These are phyloP conservation scores for Cenopis cana DNA, from an alignment of 2,888 invertebrate species.

Conservation along the genomic window DNA sequence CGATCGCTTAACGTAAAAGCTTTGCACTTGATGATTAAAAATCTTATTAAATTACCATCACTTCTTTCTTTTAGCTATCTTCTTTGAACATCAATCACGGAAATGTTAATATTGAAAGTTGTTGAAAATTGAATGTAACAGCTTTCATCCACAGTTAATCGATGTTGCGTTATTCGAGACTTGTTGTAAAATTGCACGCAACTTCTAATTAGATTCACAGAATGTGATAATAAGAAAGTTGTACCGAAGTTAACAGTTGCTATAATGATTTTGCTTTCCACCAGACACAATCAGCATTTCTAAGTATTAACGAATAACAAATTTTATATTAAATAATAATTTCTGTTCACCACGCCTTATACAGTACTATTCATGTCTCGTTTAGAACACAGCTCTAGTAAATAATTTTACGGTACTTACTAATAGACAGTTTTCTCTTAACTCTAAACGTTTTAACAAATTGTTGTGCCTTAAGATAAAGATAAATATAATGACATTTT, in stretches of 20 bases:
- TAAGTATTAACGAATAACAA: neutral
- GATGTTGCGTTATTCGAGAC: constrained; percentile 29
- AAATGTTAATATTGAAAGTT: constrained; percentile 47
- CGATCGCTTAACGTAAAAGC: constrained; percentile 56
- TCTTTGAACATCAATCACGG: constrained; percentile 29
- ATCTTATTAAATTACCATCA: constrained; percentile 46
- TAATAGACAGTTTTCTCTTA: neutral
- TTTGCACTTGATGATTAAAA: constrained; percentile 59
- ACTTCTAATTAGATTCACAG: constrained; percentile 49
- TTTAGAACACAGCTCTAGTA: neutral
- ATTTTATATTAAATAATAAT: constrained; percentile 10
- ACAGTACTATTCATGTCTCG: too few species aligned
- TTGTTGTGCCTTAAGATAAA: neutral
- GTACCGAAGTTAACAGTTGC: constrained; percentile 43
- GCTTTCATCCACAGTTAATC: constrained; percentile 45
- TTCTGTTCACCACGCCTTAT: constrained; percentile 3
- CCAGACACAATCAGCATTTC: constrained; percentile 12
- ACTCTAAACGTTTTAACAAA: neutral
- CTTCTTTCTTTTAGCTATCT: constrained; percentile 34
- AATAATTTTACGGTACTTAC: constrained; percentile 9
- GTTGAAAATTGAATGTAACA: constrained; percentile 45
- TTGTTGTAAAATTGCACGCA: constrained; percentile 46
- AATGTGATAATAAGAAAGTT: constrained; percentile 48
- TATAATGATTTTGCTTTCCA: constrained; percentile 19
- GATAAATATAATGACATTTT: constrained; percentile 23